These are phyloP conservation scores for Epistrophe grossulariae DNA, from an alignment of 2,888 invertebrate species.

Conservation along the genomic window DNA sequence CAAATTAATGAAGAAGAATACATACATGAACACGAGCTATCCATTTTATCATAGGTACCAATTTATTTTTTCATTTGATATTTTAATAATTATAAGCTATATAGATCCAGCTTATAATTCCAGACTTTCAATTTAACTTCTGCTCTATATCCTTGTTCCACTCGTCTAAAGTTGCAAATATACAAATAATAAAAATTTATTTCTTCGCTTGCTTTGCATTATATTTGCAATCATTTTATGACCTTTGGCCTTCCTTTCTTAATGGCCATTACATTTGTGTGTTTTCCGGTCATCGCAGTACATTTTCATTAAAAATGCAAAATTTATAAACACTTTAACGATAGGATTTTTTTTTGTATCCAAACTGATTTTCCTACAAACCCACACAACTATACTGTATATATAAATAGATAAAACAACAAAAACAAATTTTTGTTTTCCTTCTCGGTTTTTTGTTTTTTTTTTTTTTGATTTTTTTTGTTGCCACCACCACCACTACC, in stretches of 20 bases:
- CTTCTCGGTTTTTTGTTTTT: slow-evolving; percentile 1
- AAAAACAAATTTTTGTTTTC: slow-evolving; percentile 34
- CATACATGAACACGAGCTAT: too few relatives aligned
- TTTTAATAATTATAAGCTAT: background rate
- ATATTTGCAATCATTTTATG: slow-evolving; percentile 37
- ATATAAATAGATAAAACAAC: slow-evolving; percentile 1
- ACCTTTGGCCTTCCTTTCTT: slow-evolving; percentile 15
- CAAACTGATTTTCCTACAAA: slow-evolving; percentile 34
- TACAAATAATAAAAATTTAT: slow-evolving; percentile 60
- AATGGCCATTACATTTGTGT: slow-evolving; percentile 57
- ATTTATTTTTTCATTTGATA: slow-evolving; percentile 15
- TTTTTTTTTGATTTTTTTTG: too few relatives aligned
- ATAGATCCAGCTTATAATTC: background rate
- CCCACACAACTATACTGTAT: background rate
- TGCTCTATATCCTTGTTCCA: slow-evolving; percentile 18
- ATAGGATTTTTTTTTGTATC: background rate
- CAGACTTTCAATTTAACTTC: slow-evolving; percentile 7
- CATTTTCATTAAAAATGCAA: slow-evolving; percentile 73
- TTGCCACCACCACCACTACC: slow-evolving; percentile 25
- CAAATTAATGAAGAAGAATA: too few relatives aligned
- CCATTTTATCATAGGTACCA: background rate
- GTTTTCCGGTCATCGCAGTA: slow-evolving; percentile 56
- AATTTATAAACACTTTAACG: slow-evolving; percentile 51
- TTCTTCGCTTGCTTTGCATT: slow-evolving; percentile 46
- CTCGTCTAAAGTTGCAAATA: slow-evolving; percentile 20